These are phyloP conservation scores for Synodontis membranacea DNA, from an alignment of 2,113 vertebrate genomes.

Conservation along the genomic window DNA sequence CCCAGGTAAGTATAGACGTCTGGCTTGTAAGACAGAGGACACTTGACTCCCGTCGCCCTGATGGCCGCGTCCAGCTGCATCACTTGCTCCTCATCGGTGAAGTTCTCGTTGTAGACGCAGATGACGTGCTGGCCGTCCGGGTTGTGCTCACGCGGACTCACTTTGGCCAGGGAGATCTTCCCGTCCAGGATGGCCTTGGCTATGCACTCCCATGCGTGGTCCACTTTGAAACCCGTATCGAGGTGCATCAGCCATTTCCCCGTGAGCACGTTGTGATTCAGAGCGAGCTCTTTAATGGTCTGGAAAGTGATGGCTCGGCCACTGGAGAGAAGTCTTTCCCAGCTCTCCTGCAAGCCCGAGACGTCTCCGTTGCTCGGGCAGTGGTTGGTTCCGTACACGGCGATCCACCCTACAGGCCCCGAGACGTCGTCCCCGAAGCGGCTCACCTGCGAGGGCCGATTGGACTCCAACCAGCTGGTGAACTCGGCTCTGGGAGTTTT, in stretches of 20 bases:
- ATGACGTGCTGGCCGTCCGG: conserved; percentile 79
- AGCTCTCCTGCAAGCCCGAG: conserved; percentile 79
- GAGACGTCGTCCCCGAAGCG: conserved; percentile 73
- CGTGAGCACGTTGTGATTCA: conserved; percentile 79
- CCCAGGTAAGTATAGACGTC: conserved; percentile 88
- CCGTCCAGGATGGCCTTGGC: conserved; percentile 80
- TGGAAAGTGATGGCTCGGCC: conserved; percentile 75
- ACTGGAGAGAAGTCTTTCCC: conserved; percentile 80
- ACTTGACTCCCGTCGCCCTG: conserved; percentile 82
- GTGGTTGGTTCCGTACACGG: conserved; percentile 72
- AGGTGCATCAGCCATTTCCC: conserved; percentile 91
- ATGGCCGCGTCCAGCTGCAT: conserved; percentile 77
- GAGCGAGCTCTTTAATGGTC: conserved; percentile 81
- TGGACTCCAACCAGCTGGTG: conserved; percentile 82
- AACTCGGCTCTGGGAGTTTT: conserved; percentile 79
- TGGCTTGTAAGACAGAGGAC: conserved; percentile 83
- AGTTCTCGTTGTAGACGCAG: conserved; percentile 83
- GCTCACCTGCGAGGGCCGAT: conserved; percentile 81
- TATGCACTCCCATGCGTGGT: conserved; percentile 85
- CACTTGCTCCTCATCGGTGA: conserved; percentile 82
- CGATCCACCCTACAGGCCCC: conserved; percentile 83
- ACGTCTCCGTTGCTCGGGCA: conserved; percentile 65
- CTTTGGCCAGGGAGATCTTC: conserved; percentile 76
- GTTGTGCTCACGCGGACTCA: conserved; percentile 76
- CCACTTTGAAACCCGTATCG: conserved; percentile 86